These are phyloP conservation scores for Myotis pilosus DNA, from an alignment of 2,797 vertebrate species.

Conservation along the genomic window DNA sequence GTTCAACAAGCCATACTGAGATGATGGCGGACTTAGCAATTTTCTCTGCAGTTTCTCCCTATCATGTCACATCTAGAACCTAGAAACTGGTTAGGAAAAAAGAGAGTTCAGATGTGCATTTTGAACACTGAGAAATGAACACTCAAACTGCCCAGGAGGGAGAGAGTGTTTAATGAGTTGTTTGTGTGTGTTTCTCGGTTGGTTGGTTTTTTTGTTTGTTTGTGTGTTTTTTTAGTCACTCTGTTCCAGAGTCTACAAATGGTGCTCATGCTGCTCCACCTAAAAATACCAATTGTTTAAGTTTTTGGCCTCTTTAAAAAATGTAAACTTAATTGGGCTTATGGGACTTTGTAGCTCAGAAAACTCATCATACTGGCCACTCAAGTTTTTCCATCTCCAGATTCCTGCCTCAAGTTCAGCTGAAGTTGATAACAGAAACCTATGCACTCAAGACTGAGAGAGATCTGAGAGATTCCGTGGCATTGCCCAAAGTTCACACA, in stretches of 20 bases:
- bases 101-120: not conserved
- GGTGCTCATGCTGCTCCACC: not conserved
- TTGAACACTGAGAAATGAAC: not conserved
- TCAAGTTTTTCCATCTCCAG: not conserved
- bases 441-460: not conserved
- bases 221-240: not conserved
- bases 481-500: not conserved
- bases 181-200: not conserved
- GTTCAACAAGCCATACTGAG: not conserved
- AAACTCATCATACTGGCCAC: not conserved
- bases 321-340: conserved; percentile 1
- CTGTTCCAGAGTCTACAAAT: not conserved
- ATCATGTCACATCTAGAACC: not conserved
- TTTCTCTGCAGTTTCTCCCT: not conserved
- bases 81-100: not conserved
- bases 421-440: not conserved
- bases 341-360: not conserved
- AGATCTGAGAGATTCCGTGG: not conserved
- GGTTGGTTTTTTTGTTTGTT: not conserved
- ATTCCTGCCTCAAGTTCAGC: not conserved
- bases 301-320: not conserved
- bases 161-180: not conserved
- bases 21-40: not conserved
- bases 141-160: not conserved
- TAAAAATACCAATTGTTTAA: not conserved